Percentiles rank a stretch among this genome's conserved stretches.
These are phyloP conservation scores for Mythimna ferrago DNA, from an alignment of 2,888 invertebrate genomes.

Conservation along the genomic window DNA sequence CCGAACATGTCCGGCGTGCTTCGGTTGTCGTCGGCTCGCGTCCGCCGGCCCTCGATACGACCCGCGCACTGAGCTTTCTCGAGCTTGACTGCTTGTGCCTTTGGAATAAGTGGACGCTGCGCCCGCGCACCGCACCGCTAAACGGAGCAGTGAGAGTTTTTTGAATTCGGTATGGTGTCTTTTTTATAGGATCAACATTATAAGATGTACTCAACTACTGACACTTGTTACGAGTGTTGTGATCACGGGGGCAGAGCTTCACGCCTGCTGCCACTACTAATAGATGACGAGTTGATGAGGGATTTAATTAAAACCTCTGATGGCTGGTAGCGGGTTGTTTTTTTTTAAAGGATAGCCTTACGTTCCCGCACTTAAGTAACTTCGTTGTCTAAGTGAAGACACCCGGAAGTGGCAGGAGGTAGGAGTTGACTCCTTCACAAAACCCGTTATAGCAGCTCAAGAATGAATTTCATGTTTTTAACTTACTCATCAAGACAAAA, in stretches of 20 bases:
- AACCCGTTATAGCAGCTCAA: not conserved
- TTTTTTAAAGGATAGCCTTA: not conserved
- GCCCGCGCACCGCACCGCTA: conserved; percentile 68
- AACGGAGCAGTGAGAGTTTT: conserved; percentile 74
- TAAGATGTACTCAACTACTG: conserved; percentile 47
- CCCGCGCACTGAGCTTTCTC: conserved; percentile 84
- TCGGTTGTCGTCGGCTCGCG: conserved; percentile 73
- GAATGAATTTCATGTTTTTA: not conserved
- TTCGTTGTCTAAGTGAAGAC: not conserved
- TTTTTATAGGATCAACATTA: conserved; percentile 62
- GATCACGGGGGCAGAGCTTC: conserved; percentile 40
- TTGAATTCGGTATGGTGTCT: conserved; percentile 66
- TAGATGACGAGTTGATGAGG: conserved; percentile 26
- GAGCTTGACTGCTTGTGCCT: conserved; percentile 67
- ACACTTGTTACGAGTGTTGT: conserved; percentile 44
- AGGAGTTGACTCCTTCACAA: not conserved
- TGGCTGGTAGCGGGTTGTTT: not conserved
- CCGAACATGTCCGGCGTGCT: conserved; percentile 82
- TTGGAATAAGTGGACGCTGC: conserved; percentile 64
- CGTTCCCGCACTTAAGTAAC: too few relatives aligned
- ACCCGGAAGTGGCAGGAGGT: not conserved
- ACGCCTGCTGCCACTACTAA: conserved; percentile 37
- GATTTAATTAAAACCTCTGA: conserved; percentile 28
- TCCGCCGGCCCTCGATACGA: conserved; percentile 84
- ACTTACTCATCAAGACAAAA: not conserved